Evolutionary conservation across 1,140 invertebrate genomes (phyloP).

Genomic region (Procambarus virginalis): DNA sequence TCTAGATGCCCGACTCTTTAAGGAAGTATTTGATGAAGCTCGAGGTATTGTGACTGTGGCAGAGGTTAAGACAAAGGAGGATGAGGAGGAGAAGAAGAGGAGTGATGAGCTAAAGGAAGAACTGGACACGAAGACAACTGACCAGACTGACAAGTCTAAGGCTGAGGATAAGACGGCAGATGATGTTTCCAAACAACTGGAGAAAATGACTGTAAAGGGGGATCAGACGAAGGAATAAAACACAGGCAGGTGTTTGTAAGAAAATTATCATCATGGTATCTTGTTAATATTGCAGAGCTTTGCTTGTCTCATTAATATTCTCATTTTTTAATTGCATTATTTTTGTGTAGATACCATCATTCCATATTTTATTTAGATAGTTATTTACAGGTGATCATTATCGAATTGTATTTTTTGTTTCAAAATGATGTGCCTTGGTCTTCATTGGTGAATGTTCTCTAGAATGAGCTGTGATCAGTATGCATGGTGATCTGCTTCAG

Average conservation of each 20-base stretch:
- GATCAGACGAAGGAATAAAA: constrained; percentile 5
- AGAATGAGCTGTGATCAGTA: constrained; percentile 30
- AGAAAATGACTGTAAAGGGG: constrained; percentile 19
- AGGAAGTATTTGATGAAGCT: constrained; percentile 12
- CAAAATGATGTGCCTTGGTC: constrained; percentile 37
- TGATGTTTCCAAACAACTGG: constrained; percentile 6
- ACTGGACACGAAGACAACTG: neutral
- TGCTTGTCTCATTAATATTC: constrained; percentile 23
- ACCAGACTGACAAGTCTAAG: neutral
- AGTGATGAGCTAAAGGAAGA: neutral
- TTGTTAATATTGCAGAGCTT: constrained; percentile 21
- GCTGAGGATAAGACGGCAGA: neutral
- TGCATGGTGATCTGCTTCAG: constrained; percentile 2
- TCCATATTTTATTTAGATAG: constrained; percentile 27
- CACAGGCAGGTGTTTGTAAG: neutral
- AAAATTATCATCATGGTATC: neutral
- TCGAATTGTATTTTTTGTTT: constrained; percentile 14
- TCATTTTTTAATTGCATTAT: constrained; percentile 17
- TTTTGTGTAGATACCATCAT: constrained; percentile 31
- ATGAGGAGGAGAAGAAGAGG: neutral
- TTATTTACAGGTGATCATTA: constrained; percentile 23
- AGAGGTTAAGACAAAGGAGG: constrained; percentile 7
- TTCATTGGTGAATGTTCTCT: constrained; percentile 36
- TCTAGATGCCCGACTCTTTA: constrained; percentile 19
- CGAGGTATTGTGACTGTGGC: constrained; percentile 22